Conservation (phyloP, 2,888 invertebrate genomes). For the Ochlodes sylvanus region DNA sequence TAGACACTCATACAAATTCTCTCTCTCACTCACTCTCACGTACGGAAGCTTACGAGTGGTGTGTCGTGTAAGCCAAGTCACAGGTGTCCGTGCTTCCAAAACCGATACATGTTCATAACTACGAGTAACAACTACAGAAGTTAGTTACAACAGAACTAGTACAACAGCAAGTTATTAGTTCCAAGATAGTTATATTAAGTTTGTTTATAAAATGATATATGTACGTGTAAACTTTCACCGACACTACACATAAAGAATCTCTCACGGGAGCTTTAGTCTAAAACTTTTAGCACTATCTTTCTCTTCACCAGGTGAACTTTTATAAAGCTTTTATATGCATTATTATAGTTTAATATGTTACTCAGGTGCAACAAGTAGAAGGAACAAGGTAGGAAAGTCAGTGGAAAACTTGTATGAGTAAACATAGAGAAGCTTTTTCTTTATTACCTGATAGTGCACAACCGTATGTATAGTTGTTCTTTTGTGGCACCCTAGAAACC, state of each 20-base stretch:
- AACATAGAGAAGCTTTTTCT: too few species aligned
- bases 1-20: too few species aligned
- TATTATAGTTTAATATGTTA: constrained; percentile 8
- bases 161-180: constrained; percentile 10
- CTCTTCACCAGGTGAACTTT: constrained; percentile 24
- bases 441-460: too few species aligned
- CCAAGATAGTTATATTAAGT: constrained; percentile 9
- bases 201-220: constrained; percentile 20
- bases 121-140: too few species aligned
- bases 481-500: too few species aligned
- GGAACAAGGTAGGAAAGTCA: background rate
- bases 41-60: too few species aligned
- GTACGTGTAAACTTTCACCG: constrained; percentile 20
- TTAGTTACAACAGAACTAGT: too few species aligned
- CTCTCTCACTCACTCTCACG: too few species aligned
- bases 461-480: too few species aligned
- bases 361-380: constrained; percentile 19
- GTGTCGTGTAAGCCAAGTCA: background rate
- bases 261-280: constrained; percentile 27
- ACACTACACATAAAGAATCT: constrained; percentile 24
- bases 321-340: constrained; percentile 25
- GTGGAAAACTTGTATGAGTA: too few species aligned
- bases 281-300: constrained; percentile 34
- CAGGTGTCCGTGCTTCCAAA: background rate
- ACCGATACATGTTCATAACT: too few species aligned